Conservation (phyloP, 2,113 vertebrate species). For the Ptychochromis oligacanthus region DNA sequence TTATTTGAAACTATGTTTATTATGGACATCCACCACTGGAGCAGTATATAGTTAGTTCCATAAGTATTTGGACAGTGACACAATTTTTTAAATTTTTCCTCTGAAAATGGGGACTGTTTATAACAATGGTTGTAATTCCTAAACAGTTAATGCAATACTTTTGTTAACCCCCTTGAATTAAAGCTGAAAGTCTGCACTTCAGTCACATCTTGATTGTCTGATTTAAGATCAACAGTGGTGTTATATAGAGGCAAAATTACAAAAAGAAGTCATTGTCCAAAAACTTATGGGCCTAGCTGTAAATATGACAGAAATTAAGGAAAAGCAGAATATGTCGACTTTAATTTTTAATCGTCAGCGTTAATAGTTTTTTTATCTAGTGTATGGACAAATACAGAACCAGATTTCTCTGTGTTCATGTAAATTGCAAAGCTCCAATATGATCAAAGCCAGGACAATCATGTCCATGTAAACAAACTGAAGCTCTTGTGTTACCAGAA, state of each 20-base stretch:
- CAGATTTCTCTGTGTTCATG: background rate
- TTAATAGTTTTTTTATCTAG: background rate
- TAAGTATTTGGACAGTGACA: too few species aligned
- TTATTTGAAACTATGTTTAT: too few species aligned
- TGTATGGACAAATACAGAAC: background rate
- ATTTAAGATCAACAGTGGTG: background rate
- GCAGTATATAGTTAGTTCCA: background rate
- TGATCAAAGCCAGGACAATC: background rate
- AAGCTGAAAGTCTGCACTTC: background rate
- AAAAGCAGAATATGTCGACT: background rate
- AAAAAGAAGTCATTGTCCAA: background rate
- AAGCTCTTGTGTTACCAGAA: too few species aligned
- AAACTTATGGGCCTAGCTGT: background rate
- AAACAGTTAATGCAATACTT: background rate
- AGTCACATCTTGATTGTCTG: background rate
- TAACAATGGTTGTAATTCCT: too few species aligned
- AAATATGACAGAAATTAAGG: too few species aligned
- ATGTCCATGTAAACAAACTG: background rate
- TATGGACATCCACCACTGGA: background rate
- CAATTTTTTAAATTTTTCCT: too few species aligned
- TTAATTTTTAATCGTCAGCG: background rate
- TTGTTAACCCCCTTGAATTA: background rate
- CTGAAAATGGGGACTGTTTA: too few species aligned
- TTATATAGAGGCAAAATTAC: background rate
- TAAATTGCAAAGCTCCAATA: background rate